phyloP scores from a whole-genome alignment of 2,888 invertebrate species.

The Pantelozetes paolii region DNA sequence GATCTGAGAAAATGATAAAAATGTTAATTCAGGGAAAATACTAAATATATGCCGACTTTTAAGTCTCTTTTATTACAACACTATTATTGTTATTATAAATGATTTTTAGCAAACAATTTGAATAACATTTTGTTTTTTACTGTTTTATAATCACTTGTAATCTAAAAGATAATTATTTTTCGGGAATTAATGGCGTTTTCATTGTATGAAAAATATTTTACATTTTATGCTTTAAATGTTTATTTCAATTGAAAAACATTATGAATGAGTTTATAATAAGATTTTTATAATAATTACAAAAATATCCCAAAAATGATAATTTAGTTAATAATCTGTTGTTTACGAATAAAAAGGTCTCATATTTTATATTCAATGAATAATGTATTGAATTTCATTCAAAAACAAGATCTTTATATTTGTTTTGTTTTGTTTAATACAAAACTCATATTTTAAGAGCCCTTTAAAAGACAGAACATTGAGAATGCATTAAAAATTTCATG shows the following conservation, averaged over 20 bases:
- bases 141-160: not conserved
- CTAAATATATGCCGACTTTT: not conserved
- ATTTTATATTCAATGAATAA: not conserved
- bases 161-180: not conserved
- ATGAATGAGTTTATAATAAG: too few species aligned
- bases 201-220: not conserved
- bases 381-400: not conserved
- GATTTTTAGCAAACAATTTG: not conserved
- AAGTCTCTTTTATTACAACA: not conserved
- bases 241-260: too few species aligned
- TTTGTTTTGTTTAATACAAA: not conserved
- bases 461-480: not conserved
- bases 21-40: not conserved
- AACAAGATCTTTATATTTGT: not conserved
- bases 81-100: not conserved
- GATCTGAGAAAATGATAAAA: slow-evolving; percentile 6
- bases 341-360: not conserved
- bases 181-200: not conserved
- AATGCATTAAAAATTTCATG: slow-evolving; percentile 3
- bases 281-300: too few species aligned
- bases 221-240: not conserved
- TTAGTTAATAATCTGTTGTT: not conserved
- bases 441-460: not conserved
- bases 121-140: not conserved
- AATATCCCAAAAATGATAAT: not conserved